These are phyloP conservation scores for Ophonus ardosiacus DNA, from an alignment of 2,888 invertebrate species.

Conservation along the genomic window DNA sequence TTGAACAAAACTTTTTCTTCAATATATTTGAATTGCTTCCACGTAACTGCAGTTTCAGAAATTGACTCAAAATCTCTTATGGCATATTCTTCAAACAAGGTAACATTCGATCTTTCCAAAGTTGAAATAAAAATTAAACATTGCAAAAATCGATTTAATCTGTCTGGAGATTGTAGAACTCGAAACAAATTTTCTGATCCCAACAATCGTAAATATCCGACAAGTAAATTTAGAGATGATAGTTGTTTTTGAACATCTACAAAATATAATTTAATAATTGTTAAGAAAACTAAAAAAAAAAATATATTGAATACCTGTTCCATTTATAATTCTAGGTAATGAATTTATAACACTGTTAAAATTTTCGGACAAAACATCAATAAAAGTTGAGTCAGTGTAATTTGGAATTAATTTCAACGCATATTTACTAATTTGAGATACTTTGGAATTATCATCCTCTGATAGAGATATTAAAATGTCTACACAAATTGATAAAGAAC, in stretches of 20 bases:
- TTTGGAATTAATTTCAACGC: slow-evolving; percentile 74
- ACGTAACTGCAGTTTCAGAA: slow-evolving; percentile 76
- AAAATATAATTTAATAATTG: slow-evolving; percentile 12
- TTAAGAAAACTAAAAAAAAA: slow-evolving; percentile 44
- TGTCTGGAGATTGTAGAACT: slow-evolving; percentile 78
- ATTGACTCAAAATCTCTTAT: slow-evolving; percentile 74
- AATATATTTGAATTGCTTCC: slow-evolving; percentile 83
- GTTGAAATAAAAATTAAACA: slow-evolving; percentile 78
- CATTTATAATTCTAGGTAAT: slow-evolving; percentile 83
- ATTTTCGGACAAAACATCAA: slow-evolving; percentile 80
- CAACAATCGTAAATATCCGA: slow-evolving; percentile 82
- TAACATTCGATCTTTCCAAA: slow-evolving; percentile 76
- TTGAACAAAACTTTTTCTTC: slow-evolving; percentile 75
- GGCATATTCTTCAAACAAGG: slow-evolving; percentile 78
- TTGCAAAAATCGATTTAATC: slow-evolving; percentile 79
- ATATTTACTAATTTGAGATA: slow-evolving; percentile 75
- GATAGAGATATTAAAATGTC: slow-evolving; percentile 84
- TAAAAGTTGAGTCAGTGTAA: slow-evolving; percentile 74
- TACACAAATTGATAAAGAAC: slow-evolving; percentile 80
- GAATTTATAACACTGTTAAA: slow-evolving; percentile 79
- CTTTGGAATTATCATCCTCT: slow-evolving; percentile 80
- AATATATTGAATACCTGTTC: slow-evolving; percentile 75
- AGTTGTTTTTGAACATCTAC: slow-evolving; percentile 76
- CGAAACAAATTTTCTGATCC: slow-evolving; percentile 78
- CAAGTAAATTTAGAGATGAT: slow-evolving; percentile 80